Evolutionary conservation across 2,888 invertebrate species (phyloP).

Genomic region (Alsophila aescularia): DNA sequence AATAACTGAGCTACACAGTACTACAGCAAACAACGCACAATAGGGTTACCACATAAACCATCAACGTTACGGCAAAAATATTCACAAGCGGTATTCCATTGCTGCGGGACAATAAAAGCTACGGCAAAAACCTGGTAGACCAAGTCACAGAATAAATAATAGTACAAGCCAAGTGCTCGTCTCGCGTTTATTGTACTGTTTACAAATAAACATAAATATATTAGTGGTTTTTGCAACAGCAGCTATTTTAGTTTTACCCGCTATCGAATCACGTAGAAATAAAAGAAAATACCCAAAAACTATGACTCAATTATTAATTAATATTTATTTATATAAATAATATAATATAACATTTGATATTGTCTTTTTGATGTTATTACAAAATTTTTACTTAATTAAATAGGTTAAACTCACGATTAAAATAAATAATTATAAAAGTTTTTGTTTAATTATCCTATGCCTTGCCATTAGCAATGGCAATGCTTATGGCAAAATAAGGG

Average conservation of each 20-base stretch:
- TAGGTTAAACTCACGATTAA: too few relatives aligned
- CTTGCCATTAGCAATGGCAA: too few relatives aligned
- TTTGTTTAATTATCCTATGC: too few relatives aligned
- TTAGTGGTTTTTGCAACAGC: background rate
- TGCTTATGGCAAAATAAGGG: too few relatives aligned
- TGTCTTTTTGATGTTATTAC: too few relatives aligned
- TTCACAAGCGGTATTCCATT: conserved; percentile 10
- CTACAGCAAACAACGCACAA: conserved; percentile 26
- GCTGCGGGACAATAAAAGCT: conserved; percentile 2
- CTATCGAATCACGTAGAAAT: background rate
- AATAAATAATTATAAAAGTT: too few relatives aligned
- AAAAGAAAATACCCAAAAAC: too few relatives aligned
- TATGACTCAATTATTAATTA: too few relatives aligned
- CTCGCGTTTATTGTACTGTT: background rate
- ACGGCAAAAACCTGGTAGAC: background rate
- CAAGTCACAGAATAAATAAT: too few relatives aligned
- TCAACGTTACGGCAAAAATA: conserved; percentile 6
- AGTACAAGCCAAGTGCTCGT: background rate
- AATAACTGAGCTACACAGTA: conserved; percentile 35
- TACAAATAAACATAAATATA: conserved; percentile 6
- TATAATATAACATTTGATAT: too few relatives aligned
- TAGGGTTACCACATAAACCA: conserved; percentile 41
- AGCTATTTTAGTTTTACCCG: background rate
- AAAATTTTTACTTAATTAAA: too few relatives aligned
- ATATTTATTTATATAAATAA: too few relatives aligned